Base-by-base conservation (phyloP, 23 tunicate genomes). In the Styela plicata region DNA sequence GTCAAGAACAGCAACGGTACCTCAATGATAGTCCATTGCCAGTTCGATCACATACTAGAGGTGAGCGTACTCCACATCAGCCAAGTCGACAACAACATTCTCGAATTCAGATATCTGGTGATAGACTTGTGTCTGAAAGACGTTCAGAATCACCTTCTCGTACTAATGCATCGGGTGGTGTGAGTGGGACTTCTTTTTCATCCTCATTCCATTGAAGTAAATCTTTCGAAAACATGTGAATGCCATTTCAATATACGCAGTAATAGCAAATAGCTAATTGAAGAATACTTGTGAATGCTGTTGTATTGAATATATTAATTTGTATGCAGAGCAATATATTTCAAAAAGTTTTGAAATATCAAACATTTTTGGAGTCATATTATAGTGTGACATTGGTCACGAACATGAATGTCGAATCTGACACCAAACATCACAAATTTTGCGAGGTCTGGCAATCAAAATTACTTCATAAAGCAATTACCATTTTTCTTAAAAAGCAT, bases 141-240 rank as follows among this genome's bases (percentile, higher is more conserved):
- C 68, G 62, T 22, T 69, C 78, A 0, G 35, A 78, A 24, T 26
- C 37, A 1, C 70, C 73, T 16, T n/a, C 2, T 52, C 91, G 80
- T 33, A 76, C 21, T 53, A 44, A 27, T 7, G 67, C 28, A 1
- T 16, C 31, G 0, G 63, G 64, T 27, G 73, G 91, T n/a, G 73
- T 74, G 62, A 30, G 88, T 2, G 97, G 97, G 2, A 91, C 97
- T 16, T 91, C 97, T 2, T 91, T 91, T 61, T 91, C 97, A 57
- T 91, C 97, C 25, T 91, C 97, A 33, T 86, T 70, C 64, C 97
- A 91, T 74, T 91, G 44, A 81, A 63, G 33, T 18, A 53, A 33
- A 20, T 1, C 44, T 53, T 33, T 30, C 5, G 35, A 44, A 44
- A 44, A 7, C 13, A 44, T 44, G 13, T 44, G 13, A 44, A 5